Evolutionary conservation across 2,888 invertebrate genomes (phyloP), one percentile per base, ranked within the genome.

Genomic region (Drosophila kokeensis): DNA sequence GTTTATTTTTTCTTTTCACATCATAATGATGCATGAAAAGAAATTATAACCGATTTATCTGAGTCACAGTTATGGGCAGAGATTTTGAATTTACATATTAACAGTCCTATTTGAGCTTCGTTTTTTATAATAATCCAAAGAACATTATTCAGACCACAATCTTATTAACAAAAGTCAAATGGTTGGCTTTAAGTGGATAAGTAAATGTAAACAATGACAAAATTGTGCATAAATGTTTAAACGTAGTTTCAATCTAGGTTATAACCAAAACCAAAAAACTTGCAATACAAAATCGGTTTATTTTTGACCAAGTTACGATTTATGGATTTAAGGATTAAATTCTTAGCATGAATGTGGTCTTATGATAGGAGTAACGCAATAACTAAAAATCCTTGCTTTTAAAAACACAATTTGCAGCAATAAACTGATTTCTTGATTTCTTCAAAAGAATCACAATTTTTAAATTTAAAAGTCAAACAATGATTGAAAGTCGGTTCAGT

Each of bases 21-120:
- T 48, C 50, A 34, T n/a, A 70, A 64, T 76, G 58, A 21, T 13
- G 50, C 36, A 36, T 34, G 21, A 40, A 36, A 55, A 29, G 10
- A 53, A 40, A 38, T 32, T 49, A 50, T 64, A 34, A 27, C 48
- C 24, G 57, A 60, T 71, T 58, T 38, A 32, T 52, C 21, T 29
- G 49, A 40, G 34, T 49, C 11, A 34, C 42, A 67, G 40, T 40
- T 29, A 21, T 34, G 53, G 1, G 29, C 11, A 30, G 2, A 27
- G 27, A n/a, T 59, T 27, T 38, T 1, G 1, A 15, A 38, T 38
- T 27, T 29, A 29, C 13, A 40, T 15, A 21, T 29, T 6, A 55
- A 55, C 29, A 1, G 27, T 5, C 1, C 4, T 3, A 34, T 24
- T 34, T 29, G 32, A 7, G n/a, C 1, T 21, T 24, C 11, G 5